Evolutionary conservation across 2,797 vertebrate species (phyloP).

Genomic region (Molothrus aeneus): DNA sequence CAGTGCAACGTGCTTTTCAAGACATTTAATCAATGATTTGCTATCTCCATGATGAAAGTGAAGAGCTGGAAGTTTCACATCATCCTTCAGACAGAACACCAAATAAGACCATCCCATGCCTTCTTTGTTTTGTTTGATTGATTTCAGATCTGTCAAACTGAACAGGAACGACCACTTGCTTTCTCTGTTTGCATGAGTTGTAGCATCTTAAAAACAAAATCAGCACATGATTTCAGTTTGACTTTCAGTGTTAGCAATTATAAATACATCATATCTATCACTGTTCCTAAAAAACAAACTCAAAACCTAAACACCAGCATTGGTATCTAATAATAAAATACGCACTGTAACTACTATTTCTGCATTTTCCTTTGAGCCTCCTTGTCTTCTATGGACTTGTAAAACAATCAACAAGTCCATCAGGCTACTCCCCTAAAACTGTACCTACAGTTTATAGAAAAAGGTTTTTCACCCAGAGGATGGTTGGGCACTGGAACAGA

Average conservation of each 20-base stretch:
- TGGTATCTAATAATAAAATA: not conserved
- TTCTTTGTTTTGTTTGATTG: constrained; percentile 88
- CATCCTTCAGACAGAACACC: constrained; percentile 87
- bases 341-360: not conserved
- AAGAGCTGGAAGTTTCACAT: constrained; percentile 83
- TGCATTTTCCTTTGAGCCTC: not conserved
- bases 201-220: constrained; percentile 80
- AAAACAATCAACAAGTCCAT: not conserved
- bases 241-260: not conserved
- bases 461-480: not conserved
- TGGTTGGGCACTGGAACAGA: not conserved
- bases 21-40: constrained; percentile 85
- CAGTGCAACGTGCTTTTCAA: constrained; percentile 86
- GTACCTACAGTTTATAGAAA: not conserved
- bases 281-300: not conserved
- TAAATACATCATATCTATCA: not conserved
- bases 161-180: constrained; percentile 91
- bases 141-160: constrained; percentile 87
- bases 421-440: not conserved
- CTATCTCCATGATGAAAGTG: constrained; percentile 95
- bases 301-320: not conserved
- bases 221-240: constrained; percentile 45
- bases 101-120: constrained; percentile 89
- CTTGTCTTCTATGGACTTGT: not conserved
- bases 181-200: constrained; percentile 84